Evolutionary conservation across 2,113 vertebrate genomes (phyloP).

Genomic region (Megaleporinus macrocephalus): DNA sequence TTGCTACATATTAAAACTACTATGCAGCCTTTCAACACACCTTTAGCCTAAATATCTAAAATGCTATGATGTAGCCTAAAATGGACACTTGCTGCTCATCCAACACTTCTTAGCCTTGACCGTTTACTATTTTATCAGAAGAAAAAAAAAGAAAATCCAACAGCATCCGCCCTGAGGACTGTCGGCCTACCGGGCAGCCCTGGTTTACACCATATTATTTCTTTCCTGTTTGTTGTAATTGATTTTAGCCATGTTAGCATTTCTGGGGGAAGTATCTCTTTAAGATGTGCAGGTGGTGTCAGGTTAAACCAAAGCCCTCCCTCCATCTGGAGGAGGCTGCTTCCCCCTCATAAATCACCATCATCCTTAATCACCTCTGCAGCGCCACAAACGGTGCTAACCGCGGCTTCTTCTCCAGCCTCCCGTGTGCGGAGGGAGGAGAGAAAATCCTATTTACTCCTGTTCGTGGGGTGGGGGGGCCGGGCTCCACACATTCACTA

Average conservation of each 20-base stretch:
- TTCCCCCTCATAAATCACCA: conserved; percentile 32
- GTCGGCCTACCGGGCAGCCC: too few relatives aligned
- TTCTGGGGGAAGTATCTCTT: neutral
- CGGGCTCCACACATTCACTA: conserved; percentile 1
- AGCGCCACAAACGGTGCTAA: conserved; percentile 23
- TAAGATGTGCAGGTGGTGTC: conserved; percentile 9
- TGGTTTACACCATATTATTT: neutral
- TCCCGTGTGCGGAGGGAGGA: neutral
- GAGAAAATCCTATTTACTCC: conserved; percentile 30
- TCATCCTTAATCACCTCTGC: conserved; percentile 51
- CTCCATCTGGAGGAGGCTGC: conserved; percentile 15
- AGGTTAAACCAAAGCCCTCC: neutral
- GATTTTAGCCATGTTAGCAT: neutral
- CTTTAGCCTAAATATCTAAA: too few relatives aligned
- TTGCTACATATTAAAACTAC: too few relatives aligned
- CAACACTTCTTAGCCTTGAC: too few relatives aligned
- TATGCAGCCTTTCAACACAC: too few relatives aligned
- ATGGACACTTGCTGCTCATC: too few relatives aligned
- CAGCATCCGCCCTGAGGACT: too few relatives aligned
- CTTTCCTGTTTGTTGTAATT: conserved; percentile 16
- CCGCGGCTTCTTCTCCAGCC: conserved; percentile 33
- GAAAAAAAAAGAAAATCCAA: too few relatives aligned
- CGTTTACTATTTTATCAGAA: too few relatives aligned
- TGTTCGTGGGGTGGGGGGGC: conserved; percentile 18
- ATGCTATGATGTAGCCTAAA: too few relatives aligned